Base-by-base conservation (phyloP, 2,888 invertebrate genomes). In the Caenorhabditis sulstoni region DNA sequence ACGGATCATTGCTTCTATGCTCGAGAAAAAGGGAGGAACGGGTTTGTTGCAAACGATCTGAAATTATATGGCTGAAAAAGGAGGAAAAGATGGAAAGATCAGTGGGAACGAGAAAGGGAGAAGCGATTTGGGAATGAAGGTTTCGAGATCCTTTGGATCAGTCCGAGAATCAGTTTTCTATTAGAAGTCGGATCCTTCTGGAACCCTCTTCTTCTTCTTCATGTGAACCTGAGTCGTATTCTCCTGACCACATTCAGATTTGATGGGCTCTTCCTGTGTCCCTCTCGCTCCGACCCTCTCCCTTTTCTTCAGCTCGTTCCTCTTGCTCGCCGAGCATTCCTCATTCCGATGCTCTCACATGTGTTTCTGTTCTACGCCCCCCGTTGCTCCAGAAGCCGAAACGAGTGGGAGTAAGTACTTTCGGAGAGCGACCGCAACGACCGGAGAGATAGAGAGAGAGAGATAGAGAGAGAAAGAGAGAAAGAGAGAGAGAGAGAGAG, bases 341-440 rank as follows among this genome's bases (percentile, higher is more conserved):
- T n/a, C n/a, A n/a, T 29, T 53, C 52, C 9, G 9, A 12, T n/a
- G n/a, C n/a, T n/a, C n/a, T n/a, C 53, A 62, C 71, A 71, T 71
- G 41, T 71, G 71, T 71, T 71, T 71, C 71, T 71, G 71, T 71
- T 71, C 70, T 37, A 35, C 57, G 2, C 37, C 44, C 9, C 16
- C 22, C n/a, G n/a, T n/a, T n/a, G n/a, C 20, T 44, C 22, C 49
- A 0, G 9, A 41, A 22, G 8, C 8, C 35, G 35, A 64, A 29
- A 64, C 62, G 71, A 71, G 62, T 64, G 64, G 71, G 71, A 71
- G 71, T 71, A 50, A 71, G 71, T 64, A 71, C 71, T 71, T 57
- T 71, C 29, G 29, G 29, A 29, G 29, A 29, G 29, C 35, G 39
- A 64, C 18, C 53, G 37, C 50, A 50, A 62, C 62, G 39, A 62